Conservation (phyloP, 2,797 vertebrate genomes). For the Coccyzus lansbergi region DNA sequence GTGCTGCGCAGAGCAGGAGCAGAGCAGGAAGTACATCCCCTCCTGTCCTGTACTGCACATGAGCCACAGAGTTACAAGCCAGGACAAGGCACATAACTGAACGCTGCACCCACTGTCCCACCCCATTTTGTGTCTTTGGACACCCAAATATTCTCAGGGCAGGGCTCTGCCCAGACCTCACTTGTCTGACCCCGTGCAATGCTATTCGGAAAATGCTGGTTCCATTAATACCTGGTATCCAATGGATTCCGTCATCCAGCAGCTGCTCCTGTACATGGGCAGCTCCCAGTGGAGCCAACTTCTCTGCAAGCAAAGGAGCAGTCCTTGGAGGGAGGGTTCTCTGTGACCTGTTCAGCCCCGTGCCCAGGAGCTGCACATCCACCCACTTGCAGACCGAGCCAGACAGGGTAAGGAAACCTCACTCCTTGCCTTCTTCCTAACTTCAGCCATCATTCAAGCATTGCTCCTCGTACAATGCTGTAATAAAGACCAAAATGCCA, state of each 20-base stretch:
- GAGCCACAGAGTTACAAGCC: accelerated
- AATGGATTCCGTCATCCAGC: background rate
- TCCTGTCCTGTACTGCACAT: accelerated
- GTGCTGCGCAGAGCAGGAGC: accelerated
- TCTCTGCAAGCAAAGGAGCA: background rate
- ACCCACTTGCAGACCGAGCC: background rate
- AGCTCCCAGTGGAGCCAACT: background rate
- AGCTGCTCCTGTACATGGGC: accelerated
- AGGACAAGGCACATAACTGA: background rate
- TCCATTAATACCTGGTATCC: too few species aligned
- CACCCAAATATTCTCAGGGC: background rate
- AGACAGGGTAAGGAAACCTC: accelerated
- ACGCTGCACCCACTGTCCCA: accelerated
- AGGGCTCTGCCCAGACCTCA: background rate
- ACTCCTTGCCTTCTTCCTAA: background rate
- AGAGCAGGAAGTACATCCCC: accelerated
- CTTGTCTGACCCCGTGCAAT: accelerated
- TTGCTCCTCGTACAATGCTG: accelerated
- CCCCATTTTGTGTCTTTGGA: accelerated
- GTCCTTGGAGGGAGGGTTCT: background rate
- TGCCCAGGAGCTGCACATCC: accelerated
- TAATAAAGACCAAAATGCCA: accelerated
- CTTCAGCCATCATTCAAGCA: background rate
- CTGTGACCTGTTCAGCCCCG: too few species aligned
- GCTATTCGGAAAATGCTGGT: accelerated